phyloP scores from a whole-genome alignment of 1,140 invertebrate genomes.

The Melipona quadrifasciata region DNA sequence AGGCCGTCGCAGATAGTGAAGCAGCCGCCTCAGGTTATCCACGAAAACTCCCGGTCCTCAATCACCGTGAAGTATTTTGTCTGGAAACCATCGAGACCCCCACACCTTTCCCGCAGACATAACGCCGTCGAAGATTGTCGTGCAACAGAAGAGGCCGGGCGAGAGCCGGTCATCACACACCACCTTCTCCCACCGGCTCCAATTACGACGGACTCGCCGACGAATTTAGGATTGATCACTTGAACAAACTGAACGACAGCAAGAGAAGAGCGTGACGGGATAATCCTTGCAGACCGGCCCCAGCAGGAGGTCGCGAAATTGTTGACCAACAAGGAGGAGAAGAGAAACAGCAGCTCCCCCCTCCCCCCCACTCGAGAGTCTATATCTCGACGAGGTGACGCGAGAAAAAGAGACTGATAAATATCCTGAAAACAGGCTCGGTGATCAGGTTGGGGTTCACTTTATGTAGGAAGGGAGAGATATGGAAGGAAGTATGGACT shows the following conservation, averaged over 20 bases:
- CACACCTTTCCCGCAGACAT: constrained; percentile 80
- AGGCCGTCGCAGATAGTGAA: constrained; percentile 84
- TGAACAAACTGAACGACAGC: constrained; percentile 83
- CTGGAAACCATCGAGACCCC: constrained; percentile 83
- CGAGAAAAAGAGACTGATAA: constrained; percentile 90
- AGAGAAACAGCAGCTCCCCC: constrained; percentile 56
- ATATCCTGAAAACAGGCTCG: constrained; percentile 89
- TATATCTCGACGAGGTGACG: constrained; percentile 86
- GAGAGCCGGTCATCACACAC: constrained; percentile 66
- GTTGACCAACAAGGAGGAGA: constrained; percentile 74
- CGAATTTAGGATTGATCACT: constrained; percentile 79
- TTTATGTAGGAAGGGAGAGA: no score
- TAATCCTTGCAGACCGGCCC: not conserved
- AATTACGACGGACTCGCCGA: constrained; percentile 45
- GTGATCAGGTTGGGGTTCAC: no score
- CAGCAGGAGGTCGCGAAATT: constrained; percentile 39
- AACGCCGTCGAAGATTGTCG: constrained; percentile 68
- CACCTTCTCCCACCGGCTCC: constrained; percentile 30
- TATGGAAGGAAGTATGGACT: no score
- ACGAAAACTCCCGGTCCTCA: constrained; percentile 78
- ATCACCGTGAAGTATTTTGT: constrained; percentile 80
- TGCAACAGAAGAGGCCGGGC: constrained; percentile 70
- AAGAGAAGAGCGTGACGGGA: constrained; percentile 56
- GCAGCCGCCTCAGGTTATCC: constrained; percentile 83
- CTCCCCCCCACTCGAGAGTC: constrained; percentile 66